Evolutionary conservation across 2,797 vertebrate species (phyloP), one percentile per base, ranked within the genome.

Genomic region (Taeniopygia guttata): DNA sequence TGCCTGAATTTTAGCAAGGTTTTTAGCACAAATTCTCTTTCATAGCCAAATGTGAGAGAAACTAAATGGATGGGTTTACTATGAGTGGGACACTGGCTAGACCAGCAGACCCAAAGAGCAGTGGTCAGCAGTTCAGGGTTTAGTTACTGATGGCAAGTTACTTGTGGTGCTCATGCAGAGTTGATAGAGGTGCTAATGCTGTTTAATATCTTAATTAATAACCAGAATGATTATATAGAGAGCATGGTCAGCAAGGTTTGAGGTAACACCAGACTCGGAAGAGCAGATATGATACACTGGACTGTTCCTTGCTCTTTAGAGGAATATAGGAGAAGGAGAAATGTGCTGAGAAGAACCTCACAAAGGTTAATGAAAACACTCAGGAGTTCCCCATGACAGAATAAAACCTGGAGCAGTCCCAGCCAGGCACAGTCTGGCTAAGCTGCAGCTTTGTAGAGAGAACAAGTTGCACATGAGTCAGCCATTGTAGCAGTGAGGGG

Each of bases 291-390:
- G 11, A 30, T 51, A 19, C 1, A 3, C 5, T 58, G 42, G 8
- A 8, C 11, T n/a, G 19, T 8, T 48, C 25, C 21, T 34, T 78
- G 49, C n/a, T 2, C 0, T 48, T 75, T 45, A 30, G 46, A 55
- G 30, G 17, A 38, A 43, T 63, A 21, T 2, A 63, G 49, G 9
- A 9, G 9, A 12, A 42, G 36, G 16, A 62, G 56, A 78, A 66
- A 45, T 5, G 17, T 12, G 11, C 42, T 76, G 59, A 80, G 49
- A 32, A 42, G 29, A 79, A 7, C 32, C 13, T 66, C 38, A 43
- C 0, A 2, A 51, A 43, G 21, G 34, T 87, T 42, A 21, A 0
- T 18, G 21, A 16, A 25, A 87, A 29, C 6, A 17, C 23, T 6
- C 29, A 66, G 25, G 29, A 69, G 8, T 56, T 81, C 29, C 13